These are phyloP conservation scores for Sparus aurata DNA, from an alignment of 2,797 vertebrate genomes.

Conservation along the genomic window DNA sequence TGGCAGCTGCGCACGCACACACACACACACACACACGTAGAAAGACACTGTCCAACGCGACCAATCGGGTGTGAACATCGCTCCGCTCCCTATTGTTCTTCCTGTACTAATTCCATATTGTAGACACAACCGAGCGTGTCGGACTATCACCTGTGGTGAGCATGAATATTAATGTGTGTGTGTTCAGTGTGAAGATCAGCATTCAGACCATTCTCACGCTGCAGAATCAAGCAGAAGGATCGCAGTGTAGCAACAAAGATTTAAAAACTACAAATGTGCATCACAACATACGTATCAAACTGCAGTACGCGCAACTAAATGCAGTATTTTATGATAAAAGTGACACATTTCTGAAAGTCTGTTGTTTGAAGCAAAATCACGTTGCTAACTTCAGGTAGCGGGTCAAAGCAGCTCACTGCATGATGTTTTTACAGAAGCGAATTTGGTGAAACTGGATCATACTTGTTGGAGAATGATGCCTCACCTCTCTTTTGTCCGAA, in stretches of 20 bases:
- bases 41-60: not conserved
- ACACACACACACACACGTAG: slow-evolving; percentile 11
- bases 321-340: too few species aligned
- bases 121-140: not conserved
- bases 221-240: not conserved
- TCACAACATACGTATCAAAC: too few species aligned
- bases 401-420: too few species aligned
- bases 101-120: slow-evolving; percentile 4
- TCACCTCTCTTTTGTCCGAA: too few species aligned
- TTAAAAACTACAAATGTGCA: too few species aligned
- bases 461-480: too few species aligned
- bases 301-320: too few species aligned
- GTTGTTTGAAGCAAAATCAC: too few species aligned
- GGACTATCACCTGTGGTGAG: not conserved
- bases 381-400: too few species aligned
- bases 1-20: not conserved
- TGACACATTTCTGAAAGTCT: too few species aligned
- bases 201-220: not conserved
- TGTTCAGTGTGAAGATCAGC: not conserved
- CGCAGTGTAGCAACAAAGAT: not conserved
- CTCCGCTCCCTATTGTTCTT: not conserved
- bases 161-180: not conserved
- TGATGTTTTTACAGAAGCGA: too few species aligned
- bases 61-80: slow-evolving; percentile 11
- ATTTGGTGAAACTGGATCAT: too few species aligned